Evolutionary conservation across 2,888 invertebrate genomes (phyloP).

Genomic region (Limnephilus rhombicus): DNA sequence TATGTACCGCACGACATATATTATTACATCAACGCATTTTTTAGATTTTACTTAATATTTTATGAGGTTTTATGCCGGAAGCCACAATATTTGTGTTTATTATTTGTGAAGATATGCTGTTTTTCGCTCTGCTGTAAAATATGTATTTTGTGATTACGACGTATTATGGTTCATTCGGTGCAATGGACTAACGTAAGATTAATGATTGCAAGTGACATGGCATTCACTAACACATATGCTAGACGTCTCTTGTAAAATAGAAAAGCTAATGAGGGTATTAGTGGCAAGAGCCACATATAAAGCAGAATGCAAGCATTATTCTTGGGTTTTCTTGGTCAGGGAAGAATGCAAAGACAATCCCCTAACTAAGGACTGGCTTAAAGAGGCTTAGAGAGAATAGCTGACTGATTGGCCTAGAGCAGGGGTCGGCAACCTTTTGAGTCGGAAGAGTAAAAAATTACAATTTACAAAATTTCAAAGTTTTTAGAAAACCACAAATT

Average conservation of each 20-base stretch:
- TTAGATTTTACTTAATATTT: too few species aligned
- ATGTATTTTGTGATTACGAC: too few species aligned
- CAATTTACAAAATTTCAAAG: too few species aligned
- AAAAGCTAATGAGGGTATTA: neutral
- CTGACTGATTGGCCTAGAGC: neutral
- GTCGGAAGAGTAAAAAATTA: too few species aligned
- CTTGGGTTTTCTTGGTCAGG: neutral
- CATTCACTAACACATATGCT: neutral
- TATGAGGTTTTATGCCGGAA: too few species aligned
- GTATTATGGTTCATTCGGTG: neutral
- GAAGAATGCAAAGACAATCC: neutral
- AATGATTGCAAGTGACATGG: neutral
- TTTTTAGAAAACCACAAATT: too few species aligned
- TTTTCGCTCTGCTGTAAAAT: too few species aligned
- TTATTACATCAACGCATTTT: too few species aligned
- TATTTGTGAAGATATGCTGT: too few species aligned
- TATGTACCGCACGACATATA: too few species aligned
- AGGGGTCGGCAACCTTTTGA: too few species aligned
- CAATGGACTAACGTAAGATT: neutral
- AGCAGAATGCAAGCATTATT: neutral
- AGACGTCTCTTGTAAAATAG: neutral
- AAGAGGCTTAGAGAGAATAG: neutral
- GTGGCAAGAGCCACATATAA: neutral
- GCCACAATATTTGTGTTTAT: too few species aligned
- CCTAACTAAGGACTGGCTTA: neutral